Evolutionary conservation across 2,888 invertebrate genomes (phyloP), one percentile per base, ranked within the genome.

Genomic region (Cremastinae sp.): DNA sequence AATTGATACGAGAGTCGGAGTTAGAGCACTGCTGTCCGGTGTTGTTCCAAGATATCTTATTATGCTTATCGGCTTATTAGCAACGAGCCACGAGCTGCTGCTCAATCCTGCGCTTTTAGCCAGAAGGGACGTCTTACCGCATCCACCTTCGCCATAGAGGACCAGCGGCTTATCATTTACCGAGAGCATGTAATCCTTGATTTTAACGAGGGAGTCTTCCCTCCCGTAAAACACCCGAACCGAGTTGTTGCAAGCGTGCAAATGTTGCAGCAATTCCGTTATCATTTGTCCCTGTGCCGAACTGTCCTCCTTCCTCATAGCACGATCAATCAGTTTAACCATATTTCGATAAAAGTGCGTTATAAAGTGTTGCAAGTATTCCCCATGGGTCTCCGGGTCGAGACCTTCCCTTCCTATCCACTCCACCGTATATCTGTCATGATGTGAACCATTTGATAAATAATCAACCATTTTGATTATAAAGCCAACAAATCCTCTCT

Each of bases 341-440:
- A 98, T 97, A 81, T 96, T 96, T 87, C 96, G 95, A 90, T 97
- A 97, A 91, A 98, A 98, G 87, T 98, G 97, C 0, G 96, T 94
- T 79, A 97, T 96, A 89, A 98, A 98, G 84, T 97, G 96, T 86
- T 96, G 96, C 10, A 98, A 91, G 86, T 98, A 99, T 86, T 98
- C 98, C 69, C 95, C 93, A 85, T 98, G 98, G 0, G 97, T 97
- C 87, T 98, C 97, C 1, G 93, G 93, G 84, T 98, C 97, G 34
- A 99, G 91, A 34, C 98, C 98, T 87, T 98, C 97, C 58, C 98
- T 93, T 0, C 98, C 98, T 51, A 97, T 96, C 99, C 99, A 99
- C 87, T 98, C 98, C 0, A 99, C 97, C 0, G 96, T 97, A 85
- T 97, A 97, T 83, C 97, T 96, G 86, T 3, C 84, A 83, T 58